Evolutionary conservation across 1,140 invertebrate species (phyloP).

Genomic region (Popillia japonica): DNA sequence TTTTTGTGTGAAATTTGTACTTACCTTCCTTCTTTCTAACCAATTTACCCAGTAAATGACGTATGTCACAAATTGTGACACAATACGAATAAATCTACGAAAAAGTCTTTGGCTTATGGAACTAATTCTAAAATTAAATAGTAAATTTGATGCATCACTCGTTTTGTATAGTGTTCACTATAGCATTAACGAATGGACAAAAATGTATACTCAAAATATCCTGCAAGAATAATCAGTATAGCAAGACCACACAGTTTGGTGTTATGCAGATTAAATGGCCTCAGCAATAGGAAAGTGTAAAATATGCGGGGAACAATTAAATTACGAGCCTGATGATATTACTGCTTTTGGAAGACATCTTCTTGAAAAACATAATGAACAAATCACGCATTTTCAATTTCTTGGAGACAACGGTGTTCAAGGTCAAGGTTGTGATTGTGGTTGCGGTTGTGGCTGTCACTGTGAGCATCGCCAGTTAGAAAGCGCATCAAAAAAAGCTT

Average conservation of each 20-base stretch:
- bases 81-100: not conserved
- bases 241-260: not conserved
- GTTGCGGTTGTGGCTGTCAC: slow-evolving; percentile 29
- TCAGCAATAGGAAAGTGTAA: slow-evolving; percentile 44
- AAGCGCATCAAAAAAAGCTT: slow-evolving; percentile 1
- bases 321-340: slow-evolving; percentile 42
- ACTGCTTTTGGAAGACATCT: slow-evolving; percentile 45
- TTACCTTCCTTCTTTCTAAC: no score
- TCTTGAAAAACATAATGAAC: slow-evolving; percentile 42
- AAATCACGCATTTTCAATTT: slow-evolving; percentile 44
- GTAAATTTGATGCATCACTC: not conserved
- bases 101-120: slow-evolving; percentile 28
- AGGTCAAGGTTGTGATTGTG: slow-evolving; percentile 16
- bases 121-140: slow-evolving; percentile 7
- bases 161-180: not conserved
- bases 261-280: slow-evolving; percentile 40
- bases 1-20: no score
- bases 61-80: slow-evolving; percentile 24
- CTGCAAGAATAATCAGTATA: not conserved
- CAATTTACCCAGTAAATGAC: slow-evolving; percentile 16
- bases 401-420: slow-evolving; percentile 6
- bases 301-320: slow-evolving; percentile 46
- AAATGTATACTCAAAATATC: not conserved
- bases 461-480: not conserved
- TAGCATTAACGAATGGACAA: not conserved